These are phyloP conservation scores for Pseudochirops cupreus DNA, from an alignment of 2,797 vertebrate genomes.

Conservation along the genomic window DNA sequence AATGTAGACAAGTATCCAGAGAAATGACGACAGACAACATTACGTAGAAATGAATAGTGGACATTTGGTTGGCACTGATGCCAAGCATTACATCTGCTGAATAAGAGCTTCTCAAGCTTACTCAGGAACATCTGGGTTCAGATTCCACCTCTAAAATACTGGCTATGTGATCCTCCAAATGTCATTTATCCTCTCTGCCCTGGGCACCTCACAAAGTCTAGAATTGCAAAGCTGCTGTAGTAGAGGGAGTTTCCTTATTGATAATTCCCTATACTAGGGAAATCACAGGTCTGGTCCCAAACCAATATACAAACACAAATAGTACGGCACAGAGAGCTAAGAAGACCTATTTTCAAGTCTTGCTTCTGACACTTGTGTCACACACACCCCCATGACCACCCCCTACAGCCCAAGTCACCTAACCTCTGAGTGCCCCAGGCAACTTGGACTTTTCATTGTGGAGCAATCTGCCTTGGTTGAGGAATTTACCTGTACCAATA, in stretches of 20 bases:
- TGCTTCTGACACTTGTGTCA: not conserved
- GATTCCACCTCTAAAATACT: not conserved
- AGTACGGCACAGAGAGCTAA: not conserved
- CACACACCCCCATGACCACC: too few relatives aligned
- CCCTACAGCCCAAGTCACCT: not conserved
- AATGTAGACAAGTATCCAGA: not conserved
- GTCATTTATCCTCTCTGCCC: too few relatives aligned
- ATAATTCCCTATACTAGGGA: not conserved
- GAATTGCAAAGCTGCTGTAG: not conserved
- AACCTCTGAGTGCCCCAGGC: not conserved
- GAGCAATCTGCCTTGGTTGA: not conserved
- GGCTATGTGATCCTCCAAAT: not conserved
- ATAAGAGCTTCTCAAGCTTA: not conserved
- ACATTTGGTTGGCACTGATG: not conserved
- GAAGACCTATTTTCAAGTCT: not conserved
- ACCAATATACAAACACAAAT: not conserved
- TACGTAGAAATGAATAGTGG: not conserved
- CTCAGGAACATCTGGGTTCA: not conserved
- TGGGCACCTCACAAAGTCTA: not conserved
- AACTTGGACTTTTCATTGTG: not conserved
- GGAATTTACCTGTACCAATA: not conserved
- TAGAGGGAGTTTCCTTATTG: not conserved
- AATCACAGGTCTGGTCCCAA: not conserved
- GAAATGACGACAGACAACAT: not conserved
- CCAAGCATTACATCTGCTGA: not conserved